These are phyloP conservation scores for Sanderia malayensis DNA, from an alignment of 30 jellyfish, hydroid and myxozoan genomes.

Conservation along the genomic window DNA sequence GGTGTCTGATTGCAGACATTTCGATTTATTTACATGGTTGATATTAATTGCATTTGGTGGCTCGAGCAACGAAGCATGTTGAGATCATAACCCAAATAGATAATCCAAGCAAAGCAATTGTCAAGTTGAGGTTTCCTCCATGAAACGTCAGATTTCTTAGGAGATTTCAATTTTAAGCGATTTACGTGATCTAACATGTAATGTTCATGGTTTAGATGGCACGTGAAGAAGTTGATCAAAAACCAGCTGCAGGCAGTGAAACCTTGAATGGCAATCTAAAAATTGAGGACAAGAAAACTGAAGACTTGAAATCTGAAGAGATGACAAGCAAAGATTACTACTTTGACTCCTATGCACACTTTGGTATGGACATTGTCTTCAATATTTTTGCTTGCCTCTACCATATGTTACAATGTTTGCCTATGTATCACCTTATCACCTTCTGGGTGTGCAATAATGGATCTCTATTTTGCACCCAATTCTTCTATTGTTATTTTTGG, in stretches of 20 bases:
- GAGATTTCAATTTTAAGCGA: no score
- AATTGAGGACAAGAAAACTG: conserved; percentile 18
- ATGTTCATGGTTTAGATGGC: not conserved
- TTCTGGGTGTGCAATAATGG: no score
- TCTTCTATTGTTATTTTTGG: no score
- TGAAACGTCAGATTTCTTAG: no score
- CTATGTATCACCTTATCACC: no score
- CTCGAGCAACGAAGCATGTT: no score
- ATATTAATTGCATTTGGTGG: no score
- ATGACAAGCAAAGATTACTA: conserved; percentile 99
- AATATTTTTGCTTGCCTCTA: not conserved
- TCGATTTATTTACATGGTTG: no score
- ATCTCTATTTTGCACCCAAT: no score
- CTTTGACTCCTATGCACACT: conserved; percentile 98
- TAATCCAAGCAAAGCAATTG: not conserved
- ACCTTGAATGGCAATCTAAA: conserved; percentile 4
- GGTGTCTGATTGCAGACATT: no score
- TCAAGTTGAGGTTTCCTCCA: no score
- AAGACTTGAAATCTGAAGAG: conserved; percentile 55
- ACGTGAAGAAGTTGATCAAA: conserved; percentile 19
- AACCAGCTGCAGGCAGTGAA: not conserved
- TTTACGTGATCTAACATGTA: not conserved
- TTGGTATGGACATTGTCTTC: conserved; percentile 57
- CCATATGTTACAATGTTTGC: no score
- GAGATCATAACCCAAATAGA: not conserved